Conservation (phyloP, 2,797 vertebrate genomes). For the Helostoma temminkii region DNA sequence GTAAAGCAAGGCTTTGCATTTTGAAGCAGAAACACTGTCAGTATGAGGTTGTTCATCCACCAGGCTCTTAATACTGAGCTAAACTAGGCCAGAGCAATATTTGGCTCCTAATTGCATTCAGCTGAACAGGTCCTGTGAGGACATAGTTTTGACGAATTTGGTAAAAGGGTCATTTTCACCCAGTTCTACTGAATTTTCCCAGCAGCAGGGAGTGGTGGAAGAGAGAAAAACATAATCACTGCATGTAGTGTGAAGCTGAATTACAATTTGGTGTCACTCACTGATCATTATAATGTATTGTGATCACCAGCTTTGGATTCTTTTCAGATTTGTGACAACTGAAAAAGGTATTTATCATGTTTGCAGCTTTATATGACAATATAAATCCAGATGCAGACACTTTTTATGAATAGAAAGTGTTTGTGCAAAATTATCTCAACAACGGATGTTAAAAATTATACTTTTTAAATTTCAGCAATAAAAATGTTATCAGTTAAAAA, state of each 20-base stretch:
- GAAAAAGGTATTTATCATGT: constrained; percentile 2
- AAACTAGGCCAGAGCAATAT: constrained; percentile 29
- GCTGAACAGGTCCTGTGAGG: constrained; percentile 18
- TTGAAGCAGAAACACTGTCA: not conserved
- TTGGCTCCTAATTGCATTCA: constrained; percentile 13
- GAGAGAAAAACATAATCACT: not conserved
- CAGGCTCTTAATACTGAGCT: not conserved
- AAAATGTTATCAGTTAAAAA: constrained; percentile 18
- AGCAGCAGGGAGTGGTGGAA: not conserved
- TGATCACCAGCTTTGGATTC: constrained; percentile 17
- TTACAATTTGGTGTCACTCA: constrained; percentile 12
- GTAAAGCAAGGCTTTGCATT: constrained; percentile 1
- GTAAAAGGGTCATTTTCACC: not conserved
- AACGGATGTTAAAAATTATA: not conserved
- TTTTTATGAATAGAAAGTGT: constrained; percentile 15
- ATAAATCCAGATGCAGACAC: constrained; percentile 3
- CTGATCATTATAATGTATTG: not conserved
- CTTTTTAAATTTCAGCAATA: not conserved
- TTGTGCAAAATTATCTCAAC: not conserved
- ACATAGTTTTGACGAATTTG: constrained; percentile 4
- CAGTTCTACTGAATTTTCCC: not conserved
- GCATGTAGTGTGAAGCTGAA: not conserved
- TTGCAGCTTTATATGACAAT: not conserved
- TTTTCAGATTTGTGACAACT: constrained; percentile 15
- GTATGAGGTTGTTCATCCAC: not conserved